A percentile compares a stretch with the other conserved stretches of the same genome.
Evolutionary conservation across 2,797 vertebrate genomes (phyloP).

Genomic region (Sebastes umbrosus): DNA sequence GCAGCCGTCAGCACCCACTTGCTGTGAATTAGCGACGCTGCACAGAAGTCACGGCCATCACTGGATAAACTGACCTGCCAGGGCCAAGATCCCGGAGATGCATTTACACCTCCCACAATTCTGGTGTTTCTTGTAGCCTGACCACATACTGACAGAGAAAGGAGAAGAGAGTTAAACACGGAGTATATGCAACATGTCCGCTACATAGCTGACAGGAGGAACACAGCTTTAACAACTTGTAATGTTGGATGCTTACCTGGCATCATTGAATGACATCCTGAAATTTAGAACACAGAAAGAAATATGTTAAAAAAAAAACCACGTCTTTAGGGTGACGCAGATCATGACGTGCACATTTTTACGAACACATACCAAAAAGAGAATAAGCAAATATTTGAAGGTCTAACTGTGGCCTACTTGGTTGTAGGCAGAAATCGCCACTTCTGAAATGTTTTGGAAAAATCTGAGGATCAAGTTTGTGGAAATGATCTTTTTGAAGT

Average conservation of each 20-base stretch:
- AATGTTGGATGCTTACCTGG: slow-evolving; percentile 17
- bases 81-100: neutral
- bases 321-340: neutral
- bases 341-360: neutral
- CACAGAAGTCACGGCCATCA: fast-evolving
- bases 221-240: neutral
- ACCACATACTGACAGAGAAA: slow-evolving; percentile 29
- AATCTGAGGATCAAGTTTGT: neutral
- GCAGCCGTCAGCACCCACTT: slow-evolving; percentile 58
- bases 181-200: neutral
- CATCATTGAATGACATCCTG: slow-evolving; percentile 23
- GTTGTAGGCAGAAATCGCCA: neutral
- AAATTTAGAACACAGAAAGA: slow-evolving; percentile 1
- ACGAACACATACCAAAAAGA: neutral
- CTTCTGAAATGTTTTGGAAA: neutral
- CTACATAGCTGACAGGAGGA: neutral
- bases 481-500: too few relatives aligned
- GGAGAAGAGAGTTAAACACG: neutral
- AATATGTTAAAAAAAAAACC: neutral
- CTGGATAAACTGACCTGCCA: slow-evolving; percentile 12
- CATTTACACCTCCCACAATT: slow-evolving; percentile 27
- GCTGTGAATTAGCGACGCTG: slow-evolving; percentile 37
- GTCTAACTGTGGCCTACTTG: neutral
- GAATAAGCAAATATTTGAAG: neutral
- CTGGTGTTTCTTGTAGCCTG: fast-evolving